Evolutionary conservation across 2,113 vertebrate genomes (phyloP).

Genomic region (Perca fluviatilis): DNA sequence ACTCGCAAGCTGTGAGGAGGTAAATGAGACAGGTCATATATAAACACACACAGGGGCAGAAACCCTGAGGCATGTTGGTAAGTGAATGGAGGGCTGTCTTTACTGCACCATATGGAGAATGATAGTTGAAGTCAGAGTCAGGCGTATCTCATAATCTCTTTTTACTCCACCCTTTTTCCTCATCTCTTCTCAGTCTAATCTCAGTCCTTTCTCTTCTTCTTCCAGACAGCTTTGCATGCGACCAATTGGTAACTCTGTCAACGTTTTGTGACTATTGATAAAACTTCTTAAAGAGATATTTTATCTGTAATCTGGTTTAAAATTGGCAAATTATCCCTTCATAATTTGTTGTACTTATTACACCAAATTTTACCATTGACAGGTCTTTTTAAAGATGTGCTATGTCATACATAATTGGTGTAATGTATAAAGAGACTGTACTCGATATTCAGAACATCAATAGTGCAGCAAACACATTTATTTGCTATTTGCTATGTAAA

Average conservation of each 20-base stretch:
- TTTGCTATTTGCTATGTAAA: too few relatives aligned
- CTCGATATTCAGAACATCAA: too few relatives aligned
- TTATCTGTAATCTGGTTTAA: too few relatives aligned
- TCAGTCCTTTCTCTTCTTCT: not conserved
- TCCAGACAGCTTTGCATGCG: not conserved
- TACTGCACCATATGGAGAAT: conserved; percentile 68
- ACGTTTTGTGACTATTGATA: not conserved
- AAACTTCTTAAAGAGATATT: not conserved
- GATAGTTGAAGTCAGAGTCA: conserved; percentile 71
- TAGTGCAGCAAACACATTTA: too few relatives aligned
- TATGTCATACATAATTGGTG: not conserved
- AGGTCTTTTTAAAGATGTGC: not conserved
- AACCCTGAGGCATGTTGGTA: conserved; percentile 59
- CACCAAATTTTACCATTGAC: not conserved
- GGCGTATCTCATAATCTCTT: conserved; percentile 60
- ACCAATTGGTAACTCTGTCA: not conserved
- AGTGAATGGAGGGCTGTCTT: conserved; percentile 17
- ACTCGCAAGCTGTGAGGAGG: conserved; percentile 80
- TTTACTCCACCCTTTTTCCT: conserved; percentile 18
- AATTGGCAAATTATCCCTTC: too few relatives aligned
- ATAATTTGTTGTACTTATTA: not conserved
- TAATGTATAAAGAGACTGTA: too few relatives aligned
- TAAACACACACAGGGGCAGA: conserved; percentile 38
- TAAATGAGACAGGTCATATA: conserved; percentile 79
- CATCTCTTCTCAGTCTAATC: not conserved